Percentiles rank a stretch among this genome's conserved stretches.
Conservation (phyloP, 2,113 vertebrate species). For the Ceratotherium simum region DNA sequence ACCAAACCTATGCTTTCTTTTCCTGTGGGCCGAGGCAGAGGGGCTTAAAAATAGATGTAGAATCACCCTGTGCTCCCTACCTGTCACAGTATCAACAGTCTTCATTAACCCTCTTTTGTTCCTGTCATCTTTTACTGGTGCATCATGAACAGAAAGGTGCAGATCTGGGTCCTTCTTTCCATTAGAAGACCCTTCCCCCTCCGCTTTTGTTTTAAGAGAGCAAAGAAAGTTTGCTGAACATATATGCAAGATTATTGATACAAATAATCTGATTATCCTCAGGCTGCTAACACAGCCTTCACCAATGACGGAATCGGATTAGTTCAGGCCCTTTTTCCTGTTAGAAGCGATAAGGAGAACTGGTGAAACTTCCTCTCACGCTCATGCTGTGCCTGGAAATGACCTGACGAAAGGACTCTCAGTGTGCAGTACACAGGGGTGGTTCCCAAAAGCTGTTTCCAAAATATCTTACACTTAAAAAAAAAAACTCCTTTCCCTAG, state of each 20-base stretch:
- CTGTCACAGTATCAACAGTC: neutral
- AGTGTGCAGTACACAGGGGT: neutral
- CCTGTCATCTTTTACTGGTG: neutral
- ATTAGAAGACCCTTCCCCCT: neutral
- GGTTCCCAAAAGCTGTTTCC: neutral
- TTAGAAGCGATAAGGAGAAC: neutral
- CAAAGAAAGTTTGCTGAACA: neutral
- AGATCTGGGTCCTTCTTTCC: neutral
- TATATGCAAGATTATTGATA: neutral
- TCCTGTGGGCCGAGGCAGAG: neutral
- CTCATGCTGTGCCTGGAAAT: neutral
- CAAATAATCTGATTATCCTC: neutral
- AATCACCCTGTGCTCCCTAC: neutral
- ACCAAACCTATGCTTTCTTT: neutral
- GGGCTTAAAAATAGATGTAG: neutral
- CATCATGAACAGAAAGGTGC: neutral
- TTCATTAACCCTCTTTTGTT: neutral
- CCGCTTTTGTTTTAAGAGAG: neutral
- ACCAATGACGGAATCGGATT: neutral
- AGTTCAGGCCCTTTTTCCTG: neutral
- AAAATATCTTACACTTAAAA: neutral
- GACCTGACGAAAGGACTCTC: conserved; percentile 8
- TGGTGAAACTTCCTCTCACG: neutral
- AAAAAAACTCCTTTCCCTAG: conserved; percentile 47
- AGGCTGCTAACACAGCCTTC: neutral